Base-by-base conservation (phyloP, 2,113 vertebrate genomes). In the Protomyctophum bolini region DNA sequence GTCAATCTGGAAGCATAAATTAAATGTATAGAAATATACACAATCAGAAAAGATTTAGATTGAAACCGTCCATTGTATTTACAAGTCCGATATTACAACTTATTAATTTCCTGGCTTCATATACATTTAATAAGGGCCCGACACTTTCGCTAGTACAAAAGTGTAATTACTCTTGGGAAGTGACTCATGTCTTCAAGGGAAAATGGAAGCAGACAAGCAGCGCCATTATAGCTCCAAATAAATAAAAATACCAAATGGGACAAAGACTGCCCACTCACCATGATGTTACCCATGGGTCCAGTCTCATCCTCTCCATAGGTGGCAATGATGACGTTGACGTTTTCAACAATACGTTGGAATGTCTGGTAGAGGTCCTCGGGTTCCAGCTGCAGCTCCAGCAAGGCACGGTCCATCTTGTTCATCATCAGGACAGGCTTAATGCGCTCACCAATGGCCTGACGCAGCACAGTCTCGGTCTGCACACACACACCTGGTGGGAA, bases 351-450 rank as follows among this genome's bases (percentile, higher is more conserved):
- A 78, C 96, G 94, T 92, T 99, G 98, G 94, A 99, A 99, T 10
- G 96, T 97, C 86, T 96, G 94, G 90, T 95, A 99, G 8, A 99
- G 94, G 66, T 96, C 95, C 65, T 99, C 97, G 0, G 96, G 92
- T 1, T 94, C 92, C 83, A 99, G 92, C 90, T 99, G 98, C 89
- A 99, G 89, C 90, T 99, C 97, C 33, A 99, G 84, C 86, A 99
- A 88, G 0, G 97, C 97, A 1, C 96, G 92, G 91, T 99, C 97
- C 97, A 99, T 99, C 86, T 99, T 98, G 88, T 98, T 98, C 96
- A 99, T 99, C 98, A 99, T 99, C 77, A 99, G 91, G 7, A 99
- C 97, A 0, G 97, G 97, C 74, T 95, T 98, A 91, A 99, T 99
- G 15, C 98, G 93, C 89, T 98, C 97, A 0, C 93, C 94, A 10